Base-by-base conservation (phyloP, 2,113 vertebrate genomes). In the Cyprinodon brontotheroides region DNA sequence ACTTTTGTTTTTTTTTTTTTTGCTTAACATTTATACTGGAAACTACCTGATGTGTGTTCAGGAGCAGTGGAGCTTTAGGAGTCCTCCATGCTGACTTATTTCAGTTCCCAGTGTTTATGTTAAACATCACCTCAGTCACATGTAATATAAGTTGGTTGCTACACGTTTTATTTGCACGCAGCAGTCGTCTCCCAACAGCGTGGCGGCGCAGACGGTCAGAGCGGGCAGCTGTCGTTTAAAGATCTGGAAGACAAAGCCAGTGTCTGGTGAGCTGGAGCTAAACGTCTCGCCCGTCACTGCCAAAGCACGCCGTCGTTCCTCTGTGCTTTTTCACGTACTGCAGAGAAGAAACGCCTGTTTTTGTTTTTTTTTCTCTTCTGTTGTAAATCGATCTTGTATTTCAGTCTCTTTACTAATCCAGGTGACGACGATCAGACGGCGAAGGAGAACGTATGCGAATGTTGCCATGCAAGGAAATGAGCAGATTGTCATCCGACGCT, bases 341-440 rank as follows among this genome's bases (percentile, higher is more conserved):
- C 37, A 68, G 37, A 63, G 59, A 60, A 79, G 77, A 67, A 65
- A 70, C 20, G 1, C 4, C 50, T 76, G 80, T 3, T 29, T 87
- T 84, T 83, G 69, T 48, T 68, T 72, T 53, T 86, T 39, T 14
- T 41, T 20, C 83, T 29, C 80, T 81, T 79, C 73, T 67, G 41
- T 86, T 80, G 77, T 90, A 85, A 89, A 86, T 85, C 82, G 74
- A 72, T 40, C 8, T 63, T 72, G 61, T 79, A 12, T 72, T 65
- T 67, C 37, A 13, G 36, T 75, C 82, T 72, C 66, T 93, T 73
- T 13, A 59, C 70, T 43, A 38, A 68, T 81, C 70, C 57, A 77
- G 36, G 72, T 80, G 68, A 40, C 17, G 53, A 66, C 11, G 67
- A 65, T 29, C 39, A 50, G n/a, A 39, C 45, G 17, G 20, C 60